Evolutionary conservation across 1,140 invertebrate genomes (phyloP).

Genomic region (Drosophila tsacasi): DNA sequence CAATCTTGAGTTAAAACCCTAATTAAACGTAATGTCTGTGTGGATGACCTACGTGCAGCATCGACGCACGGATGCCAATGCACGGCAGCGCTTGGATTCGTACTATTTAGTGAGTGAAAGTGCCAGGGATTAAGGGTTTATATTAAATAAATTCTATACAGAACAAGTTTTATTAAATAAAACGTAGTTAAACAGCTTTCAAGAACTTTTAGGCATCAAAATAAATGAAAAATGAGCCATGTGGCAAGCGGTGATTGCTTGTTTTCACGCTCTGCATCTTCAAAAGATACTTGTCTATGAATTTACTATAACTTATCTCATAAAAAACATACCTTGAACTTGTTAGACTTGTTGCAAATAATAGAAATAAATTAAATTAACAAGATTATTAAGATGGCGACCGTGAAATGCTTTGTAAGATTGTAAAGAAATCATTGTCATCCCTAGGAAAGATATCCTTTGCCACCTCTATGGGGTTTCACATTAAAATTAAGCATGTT

Average conservation of each 20-base stretch:
- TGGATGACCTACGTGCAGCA: slow-evolving; percentile 86
- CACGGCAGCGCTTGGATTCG: slow-evolving; percentile 65
- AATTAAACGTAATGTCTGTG: slow-evolving; percentile 81
- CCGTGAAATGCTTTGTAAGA: not conserved
- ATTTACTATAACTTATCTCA: not conserved
- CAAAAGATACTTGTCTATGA: not conserved
- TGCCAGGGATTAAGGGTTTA: not conserved
- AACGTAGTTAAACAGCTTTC: not conserved
- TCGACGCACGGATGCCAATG: slow-evolving; percentile 76
- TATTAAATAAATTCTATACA: not conserved
- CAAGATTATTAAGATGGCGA: not conserved
- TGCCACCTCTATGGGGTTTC: too few relatives aligned
- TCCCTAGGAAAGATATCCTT: too few relatives aligned
- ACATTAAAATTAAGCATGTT: too few relatives aligned
- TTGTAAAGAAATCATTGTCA: too few relatives aligned
- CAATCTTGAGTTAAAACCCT: too few relatives aligned
- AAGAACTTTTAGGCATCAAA: too few relatives aligned
- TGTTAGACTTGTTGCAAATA: not conserved
- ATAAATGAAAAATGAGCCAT: not conserved
- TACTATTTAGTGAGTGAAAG: slow-evolving; percentile 77
- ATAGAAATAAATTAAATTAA: not conserved
- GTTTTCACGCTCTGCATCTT: not conserved
- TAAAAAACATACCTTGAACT: not conserved
- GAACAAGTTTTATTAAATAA: too few relatives aligned
- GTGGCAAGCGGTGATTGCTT: not conserved